phyloP scores from a whole-genome alignment of 2,888 invertebrate species.

The Sphaerolaimus hirsutus region DNA sequence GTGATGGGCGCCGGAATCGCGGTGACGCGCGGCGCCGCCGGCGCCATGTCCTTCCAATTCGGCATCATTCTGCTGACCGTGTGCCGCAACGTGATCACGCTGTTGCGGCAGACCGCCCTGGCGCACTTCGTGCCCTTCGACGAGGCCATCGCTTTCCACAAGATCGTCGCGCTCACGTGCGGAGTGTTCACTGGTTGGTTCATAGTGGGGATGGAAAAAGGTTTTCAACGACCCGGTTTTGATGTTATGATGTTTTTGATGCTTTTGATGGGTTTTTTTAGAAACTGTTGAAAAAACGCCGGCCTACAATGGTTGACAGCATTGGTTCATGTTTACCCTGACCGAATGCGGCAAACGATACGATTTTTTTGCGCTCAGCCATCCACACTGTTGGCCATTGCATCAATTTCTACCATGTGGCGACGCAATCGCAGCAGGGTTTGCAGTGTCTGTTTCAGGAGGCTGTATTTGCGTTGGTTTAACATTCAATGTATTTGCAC shows the following conservation, averaged over 20 bases:
- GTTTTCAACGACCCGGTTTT: not conserved
- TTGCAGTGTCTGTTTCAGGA: constrained; percentile 71
- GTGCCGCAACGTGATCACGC: constrained; percentile 64
- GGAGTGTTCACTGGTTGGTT: constrained; percentile 50
- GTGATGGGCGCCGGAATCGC: constrained; percentile 94
- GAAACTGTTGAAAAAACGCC: not conserved
- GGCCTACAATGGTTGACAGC: not conserved
- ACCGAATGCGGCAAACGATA: not conserved
- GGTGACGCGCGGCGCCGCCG: constrained; percentile 74
- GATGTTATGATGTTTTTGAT: not conserved
- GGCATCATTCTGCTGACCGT: constrained; percentile 56
- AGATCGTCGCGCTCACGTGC: constrained; percentile 79
- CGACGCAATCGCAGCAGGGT: constrained; percentile 76
- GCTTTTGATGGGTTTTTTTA: not conserved
- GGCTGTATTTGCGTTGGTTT: constrained; percentile 43
- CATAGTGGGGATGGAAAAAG: too few relatives aligned
- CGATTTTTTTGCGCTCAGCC: constrained; percentile 25
- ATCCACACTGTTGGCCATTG: constrained; percentile 78
- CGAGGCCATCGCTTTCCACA: constrained; percentile 84
- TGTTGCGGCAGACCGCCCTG: constrained; percentile 70
- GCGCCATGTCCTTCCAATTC: constrained; percentile 77
- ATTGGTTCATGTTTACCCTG: not conserved
- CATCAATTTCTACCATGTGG: constrained; percentile 88
- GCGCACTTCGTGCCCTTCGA: constrained; percentile 80
- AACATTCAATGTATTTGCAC: not conserved